These are phyloP conservation scores for Chymomyza amoena DNA, from an alignment of 2,888 invertebrate genomes.

Conservation along the genomic window DNA sequence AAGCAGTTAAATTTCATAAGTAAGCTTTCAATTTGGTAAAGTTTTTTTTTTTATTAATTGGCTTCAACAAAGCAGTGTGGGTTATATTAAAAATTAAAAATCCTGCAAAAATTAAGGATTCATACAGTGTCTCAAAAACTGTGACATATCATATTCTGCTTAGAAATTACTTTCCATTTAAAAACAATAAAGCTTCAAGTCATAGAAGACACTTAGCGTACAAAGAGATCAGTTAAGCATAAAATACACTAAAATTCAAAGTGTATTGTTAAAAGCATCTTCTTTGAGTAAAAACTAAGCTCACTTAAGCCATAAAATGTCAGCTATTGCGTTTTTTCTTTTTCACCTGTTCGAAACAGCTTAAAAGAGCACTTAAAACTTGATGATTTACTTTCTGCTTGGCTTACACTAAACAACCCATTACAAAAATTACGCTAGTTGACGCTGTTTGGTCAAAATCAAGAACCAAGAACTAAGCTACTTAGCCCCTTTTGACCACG, in stretches of 20 bases:
- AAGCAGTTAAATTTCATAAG: neutral
- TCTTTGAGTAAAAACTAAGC: neutral
- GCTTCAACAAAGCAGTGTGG: too few species aligned
- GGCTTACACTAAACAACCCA: conserved; percentile 10
- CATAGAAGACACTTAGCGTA: too few species aligned
- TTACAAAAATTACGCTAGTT: neutral
- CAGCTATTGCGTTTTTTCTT: neutral
- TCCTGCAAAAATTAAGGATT: too few species aligned
- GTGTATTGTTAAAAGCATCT: neutral
- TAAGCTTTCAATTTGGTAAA: neutral
- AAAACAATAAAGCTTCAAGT: too few species aligned
- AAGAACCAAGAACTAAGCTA: conserved; percentile 22
- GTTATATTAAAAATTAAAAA: neutral
- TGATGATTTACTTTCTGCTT: conserved; percentile 1
- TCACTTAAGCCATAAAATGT: neutral
- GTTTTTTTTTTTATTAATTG: neutral
- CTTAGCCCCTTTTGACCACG: conserved; percentile 45
- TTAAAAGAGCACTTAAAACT: neutral
- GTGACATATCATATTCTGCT: too few species aligned
- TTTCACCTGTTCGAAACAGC: neutral
- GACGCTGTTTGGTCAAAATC: conserved; percentile 24
- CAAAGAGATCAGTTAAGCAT: too few species aligned
- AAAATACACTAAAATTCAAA: too few species aligned
- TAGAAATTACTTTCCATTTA: too few species aligned
- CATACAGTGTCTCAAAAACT: too few species aligned